phyloP scores from a whole-genome alignment of 2,888 invertebrate genomes.

The Eupelmus urozonus region DNA sequence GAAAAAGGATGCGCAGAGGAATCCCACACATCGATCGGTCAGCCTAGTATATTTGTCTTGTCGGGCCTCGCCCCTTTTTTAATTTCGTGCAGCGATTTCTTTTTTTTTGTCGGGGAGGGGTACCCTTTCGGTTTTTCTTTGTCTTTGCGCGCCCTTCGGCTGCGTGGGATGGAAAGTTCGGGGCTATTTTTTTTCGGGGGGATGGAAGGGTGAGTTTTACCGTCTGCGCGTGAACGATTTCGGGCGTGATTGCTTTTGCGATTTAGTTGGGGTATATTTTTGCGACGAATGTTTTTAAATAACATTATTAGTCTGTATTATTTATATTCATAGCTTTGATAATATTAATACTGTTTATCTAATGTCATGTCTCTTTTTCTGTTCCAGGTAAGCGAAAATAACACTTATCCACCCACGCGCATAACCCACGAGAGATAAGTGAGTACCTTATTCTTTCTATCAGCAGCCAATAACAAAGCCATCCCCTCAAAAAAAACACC shows the following conservation, averaged over 20 bases:
- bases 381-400: constrained; percentile 38
- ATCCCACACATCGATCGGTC: background rate
- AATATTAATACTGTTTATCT: constrained; percentile 5
- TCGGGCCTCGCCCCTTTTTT: constrained; percentile 15
- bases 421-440: no score
- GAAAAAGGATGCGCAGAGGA: constrained; percentile 5
- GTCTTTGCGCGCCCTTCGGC: background rate
- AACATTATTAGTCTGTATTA: no score
- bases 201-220: background rate
- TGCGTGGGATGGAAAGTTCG: background rate
- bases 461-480: no score
- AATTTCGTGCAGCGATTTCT: constrained; percentile 12
- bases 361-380: constrained; percentile 21
- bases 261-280: background rate
- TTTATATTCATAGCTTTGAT: no score
- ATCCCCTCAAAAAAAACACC: no score
- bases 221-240: no score
- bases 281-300: no score
- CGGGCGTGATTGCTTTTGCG: no score
- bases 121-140: constrained; percentile 16
- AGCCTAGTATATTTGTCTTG: constrained; percentile 33
- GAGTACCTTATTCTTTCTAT: no score
- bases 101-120: background rate
- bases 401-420: no score
- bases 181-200: background rate